Conservation (phyloP, 2,113 vertebrate genomes). For the Calyptomena viridis region DNA sequence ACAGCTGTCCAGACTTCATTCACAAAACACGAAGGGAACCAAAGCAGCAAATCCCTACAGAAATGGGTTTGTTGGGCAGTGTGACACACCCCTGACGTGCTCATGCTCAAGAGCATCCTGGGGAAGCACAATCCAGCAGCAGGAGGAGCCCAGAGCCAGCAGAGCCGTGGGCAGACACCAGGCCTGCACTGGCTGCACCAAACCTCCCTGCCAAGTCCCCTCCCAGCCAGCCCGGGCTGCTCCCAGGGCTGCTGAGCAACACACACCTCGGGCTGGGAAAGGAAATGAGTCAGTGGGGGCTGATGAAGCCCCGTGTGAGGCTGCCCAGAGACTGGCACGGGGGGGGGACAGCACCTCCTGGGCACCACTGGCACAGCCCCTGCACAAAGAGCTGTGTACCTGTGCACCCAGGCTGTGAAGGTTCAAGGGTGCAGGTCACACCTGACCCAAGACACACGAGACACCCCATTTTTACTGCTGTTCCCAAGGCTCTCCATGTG, state of each 20-base stretch:
- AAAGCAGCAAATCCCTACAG: neutral
- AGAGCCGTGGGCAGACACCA: neutral
- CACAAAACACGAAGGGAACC: neutral
- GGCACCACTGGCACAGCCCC: neutral
- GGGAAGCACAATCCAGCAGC: neutral
- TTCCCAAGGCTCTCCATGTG: accelerated
- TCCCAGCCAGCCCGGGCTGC: neutral
- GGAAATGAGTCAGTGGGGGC: neutral
- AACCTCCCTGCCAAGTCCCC: neutral
- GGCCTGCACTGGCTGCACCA: neutral
- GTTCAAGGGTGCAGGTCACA: neutral
- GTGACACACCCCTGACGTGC: neutral
- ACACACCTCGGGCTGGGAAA: neutral
- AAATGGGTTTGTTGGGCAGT: neutral
- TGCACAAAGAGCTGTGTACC: no score
- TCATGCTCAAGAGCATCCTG: accelerated
- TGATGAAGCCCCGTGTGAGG: no score
- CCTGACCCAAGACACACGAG: neutral
- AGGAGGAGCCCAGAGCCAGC: neutral
- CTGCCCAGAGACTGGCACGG: no score
- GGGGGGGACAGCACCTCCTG: neutral
- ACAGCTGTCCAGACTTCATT: neutral
- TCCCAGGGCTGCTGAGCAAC: neutral
- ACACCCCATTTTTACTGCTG: neutral
- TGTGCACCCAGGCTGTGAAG: no score